Conservation (phyloP, 2,113 vertebrate species). For the Haliaeetus leucogaster region DNA sequence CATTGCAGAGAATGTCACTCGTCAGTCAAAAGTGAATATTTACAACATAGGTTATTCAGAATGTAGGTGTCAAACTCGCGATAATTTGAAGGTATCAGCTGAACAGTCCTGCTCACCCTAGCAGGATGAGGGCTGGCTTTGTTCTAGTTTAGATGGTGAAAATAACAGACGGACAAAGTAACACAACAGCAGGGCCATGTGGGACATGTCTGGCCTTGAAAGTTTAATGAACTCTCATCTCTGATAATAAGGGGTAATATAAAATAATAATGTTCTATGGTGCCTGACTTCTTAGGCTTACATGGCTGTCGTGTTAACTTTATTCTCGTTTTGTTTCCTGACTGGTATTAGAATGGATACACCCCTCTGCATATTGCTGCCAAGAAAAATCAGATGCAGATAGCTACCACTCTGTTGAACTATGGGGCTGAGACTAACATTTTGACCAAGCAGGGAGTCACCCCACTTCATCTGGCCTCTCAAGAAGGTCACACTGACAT, state of each 20-base stretch:
- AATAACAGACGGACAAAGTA: background rate
- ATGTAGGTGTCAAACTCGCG: accelerated
- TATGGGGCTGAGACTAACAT: constrained; percentile 90
- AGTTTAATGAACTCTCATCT: background rate
- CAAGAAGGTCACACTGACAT: constrained; percentile 93
- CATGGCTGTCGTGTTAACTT: background rate
- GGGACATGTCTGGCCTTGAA: background rate
- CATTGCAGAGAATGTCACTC: background rate
- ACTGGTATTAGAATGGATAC: constrained; percentile 87
- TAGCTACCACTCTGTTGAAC: constrained; percentile 87
- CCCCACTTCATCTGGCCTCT: constrained; percentile 90
- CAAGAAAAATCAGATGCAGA: constrained; percentile 98
- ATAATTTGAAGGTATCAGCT: background rate
- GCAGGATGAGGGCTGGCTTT: background rate
- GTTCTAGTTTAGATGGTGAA: accelerated
- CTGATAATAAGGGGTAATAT: background rate
- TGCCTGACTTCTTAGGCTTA: background rate
- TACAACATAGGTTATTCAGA: background rate
- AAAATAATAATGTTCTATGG: background rate
- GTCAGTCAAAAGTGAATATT: background rate
- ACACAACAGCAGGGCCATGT: background rate
- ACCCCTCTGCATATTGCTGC: constrained; percentile 91
- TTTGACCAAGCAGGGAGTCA: constrained; percentile 93
- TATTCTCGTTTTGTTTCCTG: background rate
- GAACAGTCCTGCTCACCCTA: background rate